Base-by-base conservation (phyloP, 2,797 vertebrate genomes). In the Xenopus petersii region DNA sequence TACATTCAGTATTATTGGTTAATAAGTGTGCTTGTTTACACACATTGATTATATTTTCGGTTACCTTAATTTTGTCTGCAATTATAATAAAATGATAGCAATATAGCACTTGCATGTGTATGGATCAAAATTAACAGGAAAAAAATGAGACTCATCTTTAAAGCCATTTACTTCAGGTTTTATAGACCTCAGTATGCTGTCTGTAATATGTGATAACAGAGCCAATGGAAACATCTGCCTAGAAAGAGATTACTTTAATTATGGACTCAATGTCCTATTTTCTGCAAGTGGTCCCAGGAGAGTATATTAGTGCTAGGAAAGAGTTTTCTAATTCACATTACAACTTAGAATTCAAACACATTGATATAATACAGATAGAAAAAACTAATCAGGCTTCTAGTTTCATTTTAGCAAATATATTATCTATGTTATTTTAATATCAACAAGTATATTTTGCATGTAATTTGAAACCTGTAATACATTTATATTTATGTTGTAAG, bases 161-260 rank as follows among this genome's bases (percentile, higher is more conserved):
- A 88, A 91, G 84, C 86, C 85, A 89, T 91, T 92, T 88, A 82
- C 87, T 71, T 77, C 88, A 87, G 86, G 88, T 91, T 93, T 92
- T 91, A 91, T 87, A 85, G 87, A 88, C 85, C 88, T 89, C 89
- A 89, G 87, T 89, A 89, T 91, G 88, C 88, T 83, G 86, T 91
- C 90, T 92, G 89, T 92, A 90, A 90, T 89, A 87, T 83, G 85
- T 86, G 90, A 91, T 93, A 92, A 90, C 88, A 86, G 82, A 86
- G 87, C 89, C 91, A 92, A 90, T 86, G 81, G 86, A 89, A 90
- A 88, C 90, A 91, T 92, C 90, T 93, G 90, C 88, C 87, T 87
- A 85, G 84, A 81, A 91, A 88, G 89, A 92, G 90, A 93, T 90
- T 92, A 91, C 88, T 91, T 92, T 92, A 91, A 92, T 92, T 92